Evolutionary conservation across 2,797 vertebrate species (phyloP), one percentile per base, ranked within the genome.

Genomic region (Smutsia gigantea): DNA sequence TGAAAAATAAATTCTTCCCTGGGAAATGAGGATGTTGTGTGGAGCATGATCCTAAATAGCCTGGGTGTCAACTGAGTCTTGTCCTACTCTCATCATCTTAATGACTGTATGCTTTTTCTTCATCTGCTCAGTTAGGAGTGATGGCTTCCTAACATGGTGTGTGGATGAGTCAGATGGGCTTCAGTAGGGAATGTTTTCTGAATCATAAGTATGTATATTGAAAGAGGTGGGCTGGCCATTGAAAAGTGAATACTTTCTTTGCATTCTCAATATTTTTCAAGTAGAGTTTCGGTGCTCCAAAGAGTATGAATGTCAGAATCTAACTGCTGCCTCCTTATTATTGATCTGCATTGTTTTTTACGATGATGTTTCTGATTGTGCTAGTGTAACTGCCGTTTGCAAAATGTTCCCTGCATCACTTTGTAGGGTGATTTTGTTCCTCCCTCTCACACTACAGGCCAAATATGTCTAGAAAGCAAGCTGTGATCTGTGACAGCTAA

Each of bases 401-500:
- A 0, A 85, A 97, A 90, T 94, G 82, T 90, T 95, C 87, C 81
- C 97, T 90, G 94, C 72, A 72, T 74, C 90, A 69, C 96, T 95
- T 95, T 78, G 59, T 91, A 97, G 93, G 95, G 87, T 90, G 82
- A 96, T 97, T 39, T 83, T 49, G 57, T 86, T 92, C 55, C 75
- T 96, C 96, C 49, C 51, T 59, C 34, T 77, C 94, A 9, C 88
- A 84, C n/a, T 96, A 89, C 78, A 51, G 89, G 87, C 85, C 97
- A 98, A 94, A 93, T 94, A n/a, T 37, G 97, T 95, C 94, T 96
- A 93, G 93, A 93, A 98, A 94, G 95, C 84, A 97, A 97, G 96
- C 90, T 93, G 92, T 97, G 96, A 98, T 98, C 98, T 97, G 96
- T 96, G 89, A 95, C 96, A 97, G 92, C 86, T 95, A 97, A 93